Evolutionary conservation across 2,888 invertebrate species (phyloP).

Genomic region (Gortyna flavago): DNA sequence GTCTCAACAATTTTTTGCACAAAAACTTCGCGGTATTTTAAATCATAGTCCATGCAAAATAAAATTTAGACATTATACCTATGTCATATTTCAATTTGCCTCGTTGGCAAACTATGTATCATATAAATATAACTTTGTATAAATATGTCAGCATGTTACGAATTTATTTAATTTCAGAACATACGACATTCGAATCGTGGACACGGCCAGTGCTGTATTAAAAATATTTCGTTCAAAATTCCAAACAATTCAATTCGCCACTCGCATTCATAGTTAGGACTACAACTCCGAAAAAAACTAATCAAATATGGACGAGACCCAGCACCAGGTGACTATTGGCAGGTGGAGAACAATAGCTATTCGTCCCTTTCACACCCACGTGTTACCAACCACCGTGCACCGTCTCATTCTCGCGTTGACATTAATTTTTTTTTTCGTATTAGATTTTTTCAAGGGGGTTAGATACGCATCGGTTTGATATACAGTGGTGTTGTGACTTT

Average conservation of each 20-base stretch:
- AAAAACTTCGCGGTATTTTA: neutral
- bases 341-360: slow-evolving; percentile 84
- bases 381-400: slow-evolving; percentile 51
- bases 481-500: slow-evolving; percentile 80
- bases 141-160: slow-evolving; percentile 53
- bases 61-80: neutral
- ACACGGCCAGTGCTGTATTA: slow-evolving; percentile 39
- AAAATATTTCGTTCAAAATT: slow-evolving; percentile 62
- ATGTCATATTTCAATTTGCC: slow-evolving; percentile 28
- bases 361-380: slow-evolving; percentile 78
- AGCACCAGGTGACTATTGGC: slow-evolving; percentile 85
- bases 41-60: neutral
- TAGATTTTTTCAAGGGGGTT: slow-evolving; percentile 79
- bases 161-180: slow-evolving; percentile 54
- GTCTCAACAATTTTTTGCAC: neutral
- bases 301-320: slow-evolving; percentile 86
- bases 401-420: slow-evolving; percentile 72
- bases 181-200: slow-evolving; percentile 29
- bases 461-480: slow-evolving; percentile 79
- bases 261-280: slow-evolving; percentile 79
- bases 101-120: slow-evolving; percentile 35
- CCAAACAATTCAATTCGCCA: slow-evolving; percentile 70
- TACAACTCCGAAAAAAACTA: slow-evolving; percentile 84
- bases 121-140: slow-evolving; percentile 44
- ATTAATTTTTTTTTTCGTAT: slow-evolving; percentile 81